Percentiles rank a stretch among this genome's conserved stretches.
Evolutionary conservation across 2,113 vertebrate genomes (phyloP).

Genomic region (Pholis gunnellus): DNA sequence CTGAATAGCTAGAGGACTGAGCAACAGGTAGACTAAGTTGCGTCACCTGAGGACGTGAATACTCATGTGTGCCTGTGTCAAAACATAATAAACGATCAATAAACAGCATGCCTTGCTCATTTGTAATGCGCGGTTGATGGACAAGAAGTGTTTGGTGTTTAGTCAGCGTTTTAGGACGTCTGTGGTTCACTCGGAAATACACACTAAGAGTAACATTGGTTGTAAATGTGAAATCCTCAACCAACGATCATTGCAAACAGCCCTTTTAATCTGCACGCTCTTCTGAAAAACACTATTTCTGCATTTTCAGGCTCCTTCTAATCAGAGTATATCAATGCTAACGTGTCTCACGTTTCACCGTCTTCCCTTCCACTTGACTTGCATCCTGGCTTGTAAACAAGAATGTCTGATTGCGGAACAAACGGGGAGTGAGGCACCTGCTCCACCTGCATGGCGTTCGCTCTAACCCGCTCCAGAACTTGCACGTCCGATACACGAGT

Average conservation of each 20-base stretch:
- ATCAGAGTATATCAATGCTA: background rate
- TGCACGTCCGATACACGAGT: slow-evolving; percentile 14
- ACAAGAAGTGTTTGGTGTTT: background rate
- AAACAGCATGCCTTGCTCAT: background rate
- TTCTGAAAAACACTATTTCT: background rate
- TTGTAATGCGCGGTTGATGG: background rate
- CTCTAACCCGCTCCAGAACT: background rate
- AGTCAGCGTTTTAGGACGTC: background rate
- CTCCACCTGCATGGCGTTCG: slow-evolving; percentile 11
- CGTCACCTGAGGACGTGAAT: background rate
- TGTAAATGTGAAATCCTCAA: background rate
- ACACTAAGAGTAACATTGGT: background rate
- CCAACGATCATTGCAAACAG: background rate
- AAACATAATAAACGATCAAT: background rate
- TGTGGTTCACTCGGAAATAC: background rate
- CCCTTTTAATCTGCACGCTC: background rate
- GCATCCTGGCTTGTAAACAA: slow-evolving; percentile 22
- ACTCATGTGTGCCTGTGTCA: background rate
- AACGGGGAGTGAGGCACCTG: background rate
- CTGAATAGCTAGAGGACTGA: background rate
- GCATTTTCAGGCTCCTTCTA: slow-evolving; percentile 11
- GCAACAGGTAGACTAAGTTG: background rate
- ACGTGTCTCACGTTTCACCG: slow-evolving; percentile 1
- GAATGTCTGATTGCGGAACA: background rate
- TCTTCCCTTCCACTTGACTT: background rate